A percentile compares a stretch with the other conserved stretches of the same genome.
Conservation (phyloP, 2,888 invertebrate genomes). For the Pyrgus malvae region DNA sequence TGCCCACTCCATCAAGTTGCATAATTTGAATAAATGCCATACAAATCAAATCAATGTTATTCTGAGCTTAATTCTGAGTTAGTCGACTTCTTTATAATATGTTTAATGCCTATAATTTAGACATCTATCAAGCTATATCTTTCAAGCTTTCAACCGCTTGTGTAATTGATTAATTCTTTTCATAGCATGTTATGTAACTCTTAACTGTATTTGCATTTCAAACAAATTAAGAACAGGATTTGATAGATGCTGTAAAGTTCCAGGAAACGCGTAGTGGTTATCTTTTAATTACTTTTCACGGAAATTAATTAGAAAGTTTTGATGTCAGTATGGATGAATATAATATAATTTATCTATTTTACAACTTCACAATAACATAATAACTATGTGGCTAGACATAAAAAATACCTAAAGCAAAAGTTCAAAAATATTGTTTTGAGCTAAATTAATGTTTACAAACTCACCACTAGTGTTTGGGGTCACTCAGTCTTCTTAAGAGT, state of each 20-base stretch:
- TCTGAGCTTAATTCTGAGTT: conserved; percentile 7
- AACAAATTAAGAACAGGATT: conserved; percentile 33
- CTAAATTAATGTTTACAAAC: too few relatives aligned
- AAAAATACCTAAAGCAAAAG: too few relatives aligned
- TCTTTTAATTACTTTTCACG: too few relatives aligned
- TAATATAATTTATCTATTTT: too few relatives aligned
- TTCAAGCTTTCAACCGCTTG: conserved; percentile 9
- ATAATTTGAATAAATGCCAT: conserved; percentile 18
- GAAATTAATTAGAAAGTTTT: conserved; percentile 26
- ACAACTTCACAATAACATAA: too few relatives aligned
- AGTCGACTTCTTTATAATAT: background rate
- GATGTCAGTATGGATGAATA: too few relatives aligned
- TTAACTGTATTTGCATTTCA: conserved; percentile 33
- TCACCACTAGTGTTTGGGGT: conserved; percentile 9
- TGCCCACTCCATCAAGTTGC: conserved; percentile 14
- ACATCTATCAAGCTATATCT: background rate
- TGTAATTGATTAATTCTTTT: conserved; percentile 17
- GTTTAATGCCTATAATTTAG: background rate
- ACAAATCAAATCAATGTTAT: conserved; percentile 15
- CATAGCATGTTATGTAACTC: conserved; percentile 39
- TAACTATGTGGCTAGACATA: too few relatives aligned
- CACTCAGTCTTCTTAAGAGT: background rate
- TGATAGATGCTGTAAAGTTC: conserved; percentile 22
- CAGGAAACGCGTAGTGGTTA: too few relatives aligned
- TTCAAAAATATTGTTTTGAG: too few relatives aligned